phyloP scores from a whole-genome alignment of 2,797 vertebrate genomes.

The Rhincodon typus region DNA sequence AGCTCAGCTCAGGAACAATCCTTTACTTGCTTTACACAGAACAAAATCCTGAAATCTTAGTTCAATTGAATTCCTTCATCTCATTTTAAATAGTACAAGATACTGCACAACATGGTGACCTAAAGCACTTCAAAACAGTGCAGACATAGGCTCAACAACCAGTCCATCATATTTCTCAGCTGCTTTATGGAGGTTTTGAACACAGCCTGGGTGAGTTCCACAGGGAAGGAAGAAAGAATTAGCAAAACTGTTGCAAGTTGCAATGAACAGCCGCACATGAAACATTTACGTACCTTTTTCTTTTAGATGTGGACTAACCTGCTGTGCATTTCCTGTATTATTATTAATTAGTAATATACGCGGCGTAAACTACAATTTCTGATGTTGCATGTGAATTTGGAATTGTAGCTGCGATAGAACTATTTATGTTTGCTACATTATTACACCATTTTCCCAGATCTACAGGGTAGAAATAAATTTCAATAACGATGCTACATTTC shows the following conservation, averaged over 20 bases:
- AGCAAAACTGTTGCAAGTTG: background rate
- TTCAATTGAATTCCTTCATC: background rate
- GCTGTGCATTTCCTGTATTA: background rate
- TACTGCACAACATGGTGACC: background rate
- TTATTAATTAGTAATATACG: background rate
- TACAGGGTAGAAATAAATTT: background rate
- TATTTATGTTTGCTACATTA: background rate
- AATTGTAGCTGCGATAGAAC: background rate
- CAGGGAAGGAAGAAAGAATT: background rate
- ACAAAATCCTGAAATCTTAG: background rate
- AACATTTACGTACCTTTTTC: background rate
- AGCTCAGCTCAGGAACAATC: conserved; percentile 27
- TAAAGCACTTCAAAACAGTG: background rate
- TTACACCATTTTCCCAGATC: background rate
- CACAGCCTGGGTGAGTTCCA: background rate
- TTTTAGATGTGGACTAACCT: background rate
- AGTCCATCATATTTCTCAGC: background rate
- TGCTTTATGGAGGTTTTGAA: background rate
- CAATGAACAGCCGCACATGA: background rate
- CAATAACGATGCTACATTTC: background rate
- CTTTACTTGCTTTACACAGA: background rate
- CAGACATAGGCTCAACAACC: background rate
- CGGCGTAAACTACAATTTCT: background rate
- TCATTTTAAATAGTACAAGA: background rate
- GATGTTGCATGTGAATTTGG: background rate